Base-by-base conservation (phyloP, 2,797 vertebrate species). In the Furcifer pardalis region DNA sequence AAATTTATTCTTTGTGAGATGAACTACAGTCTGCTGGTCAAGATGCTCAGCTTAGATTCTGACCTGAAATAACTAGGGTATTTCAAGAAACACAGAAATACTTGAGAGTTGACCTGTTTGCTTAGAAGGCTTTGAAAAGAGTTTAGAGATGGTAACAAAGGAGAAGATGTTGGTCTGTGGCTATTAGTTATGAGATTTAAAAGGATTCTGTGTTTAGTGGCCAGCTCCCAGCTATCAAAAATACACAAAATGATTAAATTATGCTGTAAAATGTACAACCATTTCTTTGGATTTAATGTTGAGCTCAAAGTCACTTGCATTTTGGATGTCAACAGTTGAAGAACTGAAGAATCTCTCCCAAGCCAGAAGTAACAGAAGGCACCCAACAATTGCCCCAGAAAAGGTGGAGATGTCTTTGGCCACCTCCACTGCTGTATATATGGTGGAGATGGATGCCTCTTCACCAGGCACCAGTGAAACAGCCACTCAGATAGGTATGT, bases 271-370 rank as follows among this genome's bases (percentile, higher is more conserved):
- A 30, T 40, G 19, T 32, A 8, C 21, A n/a, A 32, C 44, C 63
- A 35, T 27, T 25, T 37, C 1, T 2, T 27, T 8, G 27, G 44
- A 68, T 27, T 27, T 56, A 32, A 40, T 19, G 15, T 17, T 32
- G 30, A 19, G 5, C 42, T 80, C 15, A 37, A 19, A 65, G n/a
- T 35, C 13, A 13, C n/a, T 12, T 1, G 7, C 0, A 46, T 60
- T 81, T 42, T 2, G 81, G n/a, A 82, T 75, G 13, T 19, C 78
- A 1, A 0, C 88, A 96, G 95, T 96, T 65, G 87, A 95, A 27
- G 95, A 95, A 5, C 84, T 97, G 68, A 96, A 95, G 91, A 95
- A 94, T 12, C 89, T 88, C 30, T 89, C 93, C 23, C 59, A 85
- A 82, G 79, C 80, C 6, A 92, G 93, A 80, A 95, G 71, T 12